Percentiles rank a stretch among this genome's conserved stretches.
These are phyloP conservation scores for Trachelipus rathkii DNA, from an alignment of 1,140 invertebrate genomes.

Conservation along the genomic window DNA sequence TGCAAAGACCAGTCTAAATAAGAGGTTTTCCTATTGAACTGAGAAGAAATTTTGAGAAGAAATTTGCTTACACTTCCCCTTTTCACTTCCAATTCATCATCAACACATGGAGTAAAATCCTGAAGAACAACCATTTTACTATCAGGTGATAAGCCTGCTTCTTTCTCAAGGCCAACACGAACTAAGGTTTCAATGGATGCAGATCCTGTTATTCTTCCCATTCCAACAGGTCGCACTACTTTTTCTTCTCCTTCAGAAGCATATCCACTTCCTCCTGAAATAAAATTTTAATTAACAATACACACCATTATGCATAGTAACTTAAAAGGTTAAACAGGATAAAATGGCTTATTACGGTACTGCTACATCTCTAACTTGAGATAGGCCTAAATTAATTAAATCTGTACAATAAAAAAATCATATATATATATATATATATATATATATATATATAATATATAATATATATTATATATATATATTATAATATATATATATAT, in stretches of 20 bases:
- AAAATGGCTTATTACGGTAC: conserved; percentile 11
- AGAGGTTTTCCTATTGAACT: not conserved
- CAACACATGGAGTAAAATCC: conserved; percentile 89
- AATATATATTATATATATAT: too few relatives aligned
- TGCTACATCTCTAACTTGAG: not conserved
- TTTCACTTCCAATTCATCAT: conserved; percentile 84
- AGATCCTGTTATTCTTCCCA: conserved; percentile 86
- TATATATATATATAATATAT: too few relatives aligned
- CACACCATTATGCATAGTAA: not conserved
- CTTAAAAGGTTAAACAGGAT: conserved; percentile 19
- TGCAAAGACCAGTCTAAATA: conserved; percentile 10
- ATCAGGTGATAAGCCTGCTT: conserved; percentile 68
- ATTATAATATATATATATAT: too few relatives aligned
- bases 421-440: too few relatives aligned
- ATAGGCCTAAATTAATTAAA: conserved; percentile 12
- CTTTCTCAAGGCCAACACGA: conserved; percentile 85
- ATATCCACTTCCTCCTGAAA: conserved; percentile 30
- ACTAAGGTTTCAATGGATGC: conserved; percentile 91
- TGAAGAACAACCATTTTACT: conserved; percentile 93
- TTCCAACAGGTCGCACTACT: conserved; percentile 62
- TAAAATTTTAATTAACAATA: conserved; percentile 13
- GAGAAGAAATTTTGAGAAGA: not conserved
- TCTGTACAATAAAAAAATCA: too few relatives aligned
- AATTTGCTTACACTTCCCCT: conserved; percentile 58
- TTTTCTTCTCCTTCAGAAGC: conserved; percentile 68